Evolutionary conservation across 2,888 invertebrate genomes (phyloP), one percentile per base, ranked within the genome.

Genomic region (Spatulosminthurus flaviceps): DNA sequence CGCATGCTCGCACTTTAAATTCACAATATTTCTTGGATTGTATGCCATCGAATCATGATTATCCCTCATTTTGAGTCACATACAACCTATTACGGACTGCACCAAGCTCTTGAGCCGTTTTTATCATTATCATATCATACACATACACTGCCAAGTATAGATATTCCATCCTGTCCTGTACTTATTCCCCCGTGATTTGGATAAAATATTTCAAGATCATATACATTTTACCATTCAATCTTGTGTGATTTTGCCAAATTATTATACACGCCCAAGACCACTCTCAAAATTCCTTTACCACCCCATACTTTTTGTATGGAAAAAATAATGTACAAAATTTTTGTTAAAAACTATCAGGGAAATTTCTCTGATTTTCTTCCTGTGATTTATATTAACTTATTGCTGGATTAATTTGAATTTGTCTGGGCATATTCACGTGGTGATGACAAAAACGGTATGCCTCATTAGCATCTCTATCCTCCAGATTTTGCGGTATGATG

Each of bases 1-100:
- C 67, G 28, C 67, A 67, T 67, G 26, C 29, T 51, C 29, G 28
- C 28, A 67, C 67, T 67, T 28, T 26, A 28, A 67, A 67, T 67
- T 67, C 28, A 13, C 67, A 67, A 28, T n/a, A n/a, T 26, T 26
- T 24, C 28, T n/a, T 51, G 16, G 2, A 51, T 5, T 13, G n/a
- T 51, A 51, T 16, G n/a, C 9, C 51, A 51, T 19, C 5, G 16
- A 2, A 51, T n/a, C 51, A 51, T 51, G n/a, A 51, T 51, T 51
- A 51, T 51, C 16, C 51, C 51, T 51, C 16, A 51, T 51, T 51
- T 51, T 51, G 9, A 51, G 51, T 13, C 51, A 51, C 51, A 51
- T 51, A 51, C 51, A 51, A 13, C 1, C 51, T 51, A 51, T 51
- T 51, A 51, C 51, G 51, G 16, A 51, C 51, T 51, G 51, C 51